Conservation (phyloP, 2,113 vertebrate species). For the Siniperca knerii region DNA sequence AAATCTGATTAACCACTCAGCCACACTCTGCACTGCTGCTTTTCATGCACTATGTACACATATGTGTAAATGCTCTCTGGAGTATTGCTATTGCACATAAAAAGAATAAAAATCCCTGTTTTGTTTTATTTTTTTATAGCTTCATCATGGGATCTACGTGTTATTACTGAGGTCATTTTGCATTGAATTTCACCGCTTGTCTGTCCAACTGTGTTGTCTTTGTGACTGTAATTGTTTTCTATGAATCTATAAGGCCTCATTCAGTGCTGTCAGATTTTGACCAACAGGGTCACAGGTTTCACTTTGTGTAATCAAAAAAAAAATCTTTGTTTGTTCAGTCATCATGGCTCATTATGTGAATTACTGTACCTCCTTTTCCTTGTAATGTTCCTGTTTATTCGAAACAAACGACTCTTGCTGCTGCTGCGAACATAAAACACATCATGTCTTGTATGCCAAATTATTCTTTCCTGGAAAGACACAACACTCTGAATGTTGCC, state of each 20-base stretch:
- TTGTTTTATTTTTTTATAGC: neutral
- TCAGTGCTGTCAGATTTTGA: neutral
- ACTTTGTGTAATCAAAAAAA: neutral
- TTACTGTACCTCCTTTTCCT: slow-evolving; percentile 27
- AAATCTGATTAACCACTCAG: slow-evolving; percentile 55
- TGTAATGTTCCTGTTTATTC: slow-evolving; percentile 38
- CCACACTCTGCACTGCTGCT: slow-evolving; percentile 32
- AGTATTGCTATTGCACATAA: neutral
- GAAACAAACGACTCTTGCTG: slow-evolving; percentile 20
- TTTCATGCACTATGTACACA: neutral
- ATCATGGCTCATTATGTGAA: slow-evolving; percentile 36
- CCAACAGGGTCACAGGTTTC: slow-evolving; percentile 19
- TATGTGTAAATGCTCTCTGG: slow-evolving; percentile 13
- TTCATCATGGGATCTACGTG: neutral
- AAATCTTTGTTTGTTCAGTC: slow-evolving; percentile 4
- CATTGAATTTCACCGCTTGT: neutral
- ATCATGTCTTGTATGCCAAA: neutral
- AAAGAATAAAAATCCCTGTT: neutral
- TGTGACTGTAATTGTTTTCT: neutral
- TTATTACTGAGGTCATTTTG: neutral
- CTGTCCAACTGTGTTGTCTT: neutral
- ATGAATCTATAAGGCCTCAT: neutral
- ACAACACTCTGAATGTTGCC: neutral
- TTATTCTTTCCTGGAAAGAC: neutral
- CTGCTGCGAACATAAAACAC: neutral